Conservation (phyloP, 1,140 invertebrate species). For the Chironomus striatipennis region DNA sequence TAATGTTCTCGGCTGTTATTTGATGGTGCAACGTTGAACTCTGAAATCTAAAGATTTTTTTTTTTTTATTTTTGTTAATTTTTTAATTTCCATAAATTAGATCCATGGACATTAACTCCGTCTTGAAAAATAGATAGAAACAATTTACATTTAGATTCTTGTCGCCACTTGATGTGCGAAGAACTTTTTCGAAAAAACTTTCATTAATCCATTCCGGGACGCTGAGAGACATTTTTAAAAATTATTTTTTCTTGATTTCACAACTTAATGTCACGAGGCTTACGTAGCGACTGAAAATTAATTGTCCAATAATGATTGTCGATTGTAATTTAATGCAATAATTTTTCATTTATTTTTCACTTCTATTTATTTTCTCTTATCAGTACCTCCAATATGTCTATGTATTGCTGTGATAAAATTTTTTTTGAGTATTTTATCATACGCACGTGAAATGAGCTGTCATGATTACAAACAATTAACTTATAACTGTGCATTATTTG, state of each 20-base stretch:
- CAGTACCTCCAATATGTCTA: neutral
- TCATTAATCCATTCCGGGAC: neutral
- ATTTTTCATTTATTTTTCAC: no score
- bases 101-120: no score
- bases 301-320: neutral
- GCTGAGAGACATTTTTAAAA: neutral
- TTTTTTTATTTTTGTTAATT: no score
- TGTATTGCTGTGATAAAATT: neutral
- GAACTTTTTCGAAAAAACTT: slow-evolving; percentile 10
- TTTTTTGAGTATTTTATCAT: neutral
- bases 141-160: neutral
- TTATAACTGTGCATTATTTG: no score
- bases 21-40: slow-evolving; percentile 1
- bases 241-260: neutral
- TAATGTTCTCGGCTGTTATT: neutral
- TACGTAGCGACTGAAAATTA: neutral
- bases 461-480: neutral
- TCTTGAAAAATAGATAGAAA: neutral
- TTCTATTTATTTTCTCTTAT: neutral
- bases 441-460: neutral
- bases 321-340: neutral
- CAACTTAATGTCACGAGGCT: slow-evolving; percentile 12
- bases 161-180: neutral
- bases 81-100: no score
- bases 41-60: neutral